Evolutionary conservation across 2,888 invertebrate species (phyloP), one percentile per base, ranked within the genome.

Genomic region (Laspeyria flexula): DNA sequence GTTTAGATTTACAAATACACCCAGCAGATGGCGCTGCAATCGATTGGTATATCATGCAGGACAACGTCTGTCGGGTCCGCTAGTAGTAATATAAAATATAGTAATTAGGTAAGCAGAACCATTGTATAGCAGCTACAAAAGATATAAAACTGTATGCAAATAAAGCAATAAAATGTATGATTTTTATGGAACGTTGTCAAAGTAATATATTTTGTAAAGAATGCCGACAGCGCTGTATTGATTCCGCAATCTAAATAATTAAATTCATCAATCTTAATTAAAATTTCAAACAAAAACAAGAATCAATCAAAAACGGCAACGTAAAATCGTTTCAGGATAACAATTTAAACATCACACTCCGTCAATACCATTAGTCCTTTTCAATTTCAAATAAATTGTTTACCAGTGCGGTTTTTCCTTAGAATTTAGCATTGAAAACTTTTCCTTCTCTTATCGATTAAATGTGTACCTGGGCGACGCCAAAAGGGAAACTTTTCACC

Each of bases 401-500:
- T 55, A 48, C 30, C 27, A 16, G 23, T 49, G 50, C 11, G 52
- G 52, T 55, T 50, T 23, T 45, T 46, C 15, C 43, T 33, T 31
- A 48, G 43, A 50, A 48, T 46, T 29, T 25, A 40, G 49, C 41
- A 34, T 18, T 44, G 37, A 31, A 43, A 69, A 69, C 18, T 62
- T 56, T n/a, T 39, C 56, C 43, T 52, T 57, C 39, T 49, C 53
- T 59, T 56, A 65, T 69, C 56, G 61, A 64, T 69, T 60, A 44
- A 71, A 64, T 66, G 64, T 60, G 65, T 73, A 71, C 60, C 65
- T 70, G 67, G 51, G 49, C 30, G 37, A 34, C 48, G 44, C 55
- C 44, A 58, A 67, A 69, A 58, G 62, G 43, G 12, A 69, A 78
- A 79, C 67, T 76, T 77, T 75, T 69, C 61, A 69, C 68, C 61